Conservation (phyloP, 2,797 vertebrate species). For the Enteromius viviparus region DNA sequence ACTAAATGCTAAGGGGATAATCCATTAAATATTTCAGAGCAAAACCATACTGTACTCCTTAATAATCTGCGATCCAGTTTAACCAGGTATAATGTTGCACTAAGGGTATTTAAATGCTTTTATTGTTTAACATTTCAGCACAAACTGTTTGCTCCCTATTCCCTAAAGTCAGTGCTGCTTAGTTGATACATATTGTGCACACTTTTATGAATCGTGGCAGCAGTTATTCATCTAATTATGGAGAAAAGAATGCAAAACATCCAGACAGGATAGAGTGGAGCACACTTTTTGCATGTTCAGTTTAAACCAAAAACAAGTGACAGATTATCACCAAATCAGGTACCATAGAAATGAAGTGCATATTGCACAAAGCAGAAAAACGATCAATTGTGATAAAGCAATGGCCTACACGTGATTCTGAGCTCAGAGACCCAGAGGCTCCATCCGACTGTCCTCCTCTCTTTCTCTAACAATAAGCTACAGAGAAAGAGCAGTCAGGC, state of each 20-base stretch:
- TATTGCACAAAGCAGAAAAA: not conserved
- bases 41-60: not conserved
- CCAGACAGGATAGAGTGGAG: not conserved
- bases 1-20: not conserved
- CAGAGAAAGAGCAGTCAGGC: slow-evolving; percentile 51
- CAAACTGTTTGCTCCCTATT: not conserved
- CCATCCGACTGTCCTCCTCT: slow-evolving; percentile 36
- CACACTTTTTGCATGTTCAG: not conserved
- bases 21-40: not conserved
- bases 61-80: not conserved
- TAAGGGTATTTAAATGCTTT: not conserved
- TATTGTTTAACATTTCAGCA: not conserved
- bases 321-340: not conserved
- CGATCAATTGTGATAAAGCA: not conserved
- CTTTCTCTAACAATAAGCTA: slow-evolving; percentile 51
- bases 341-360: not conserved
- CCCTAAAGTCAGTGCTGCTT: not conserved
- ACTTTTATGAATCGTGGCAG: not conserved
- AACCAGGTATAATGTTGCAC: not conserved
- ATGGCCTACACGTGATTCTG: slow-evolving; percentile 37
- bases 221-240: not conserved
- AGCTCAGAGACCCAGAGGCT: slow-evolving; percentile 45
- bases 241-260: not conserved
- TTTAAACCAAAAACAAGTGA: not conserved
- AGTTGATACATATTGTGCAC: not conserved